These are phyloP conservation scores for Dryas iulia DNA, from an alignment of 1,140 invertebrate genomes.

Conservation along the genomic window DNA sequence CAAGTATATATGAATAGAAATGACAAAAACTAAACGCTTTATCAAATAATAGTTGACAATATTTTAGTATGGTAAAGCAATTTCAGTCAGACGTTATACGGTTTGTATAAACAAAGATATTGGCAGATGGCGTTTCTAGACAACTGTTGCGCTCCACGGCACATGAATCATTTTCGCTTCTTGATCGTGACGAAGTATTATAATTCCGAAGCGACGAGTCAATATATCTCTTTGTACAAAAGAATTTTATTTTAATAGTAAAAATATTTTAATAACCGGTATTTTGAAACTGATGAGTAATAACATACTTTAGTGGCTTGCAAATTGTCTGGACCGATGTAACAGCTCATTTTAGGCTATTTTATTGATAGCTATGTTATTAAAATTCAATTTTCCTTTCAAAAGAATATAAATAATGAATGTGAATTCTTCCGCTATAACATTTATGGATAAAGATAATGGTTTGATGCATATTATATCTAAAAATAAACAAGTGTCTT, in stretches of 20 bases:
- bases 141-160: conserved; percentile 22
- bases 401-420: conserved; percentile 33
- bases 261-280: conserved; percentile 15
- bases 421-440: conserved; percentile 26
- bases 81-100: conserved; percentile 4
- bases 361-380: conserved; percentile 53
- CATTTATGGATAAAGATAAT: conserved; percentile 14
- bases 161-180: conserved; percentile 38
- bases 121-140: conserved; percentile 31
- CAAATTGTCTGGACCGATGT: conserved; percentile 40
- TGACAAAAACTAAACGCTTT: too few species aligned
- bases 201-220: conserved; percentile 31
- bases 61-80: not conserved
- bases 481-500: not conserved
- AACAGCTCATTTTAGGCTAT: conserved; percentile 50
- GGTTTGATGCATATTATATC: not conserved
- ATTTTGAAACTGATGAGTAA: conserved; percentile 28
- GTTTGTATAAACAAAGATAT: conserved; percentile 32
- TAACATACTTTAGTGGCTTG: conserved; percentile 43
- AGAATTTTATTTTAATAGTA: conserved; percentile 18
- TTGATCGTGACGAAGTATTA: conserved; percentile 30
- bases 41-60: not conserved
- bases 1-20: too few species aligned
- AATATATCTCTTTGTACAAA: conserved; percentile 13
- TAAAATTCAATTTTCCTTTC: conserved; percentile 67